Evolutionary conservation across 2,888 invertebrate species (phyloP).

Genomic region (Synergus itoensis): DNA sequence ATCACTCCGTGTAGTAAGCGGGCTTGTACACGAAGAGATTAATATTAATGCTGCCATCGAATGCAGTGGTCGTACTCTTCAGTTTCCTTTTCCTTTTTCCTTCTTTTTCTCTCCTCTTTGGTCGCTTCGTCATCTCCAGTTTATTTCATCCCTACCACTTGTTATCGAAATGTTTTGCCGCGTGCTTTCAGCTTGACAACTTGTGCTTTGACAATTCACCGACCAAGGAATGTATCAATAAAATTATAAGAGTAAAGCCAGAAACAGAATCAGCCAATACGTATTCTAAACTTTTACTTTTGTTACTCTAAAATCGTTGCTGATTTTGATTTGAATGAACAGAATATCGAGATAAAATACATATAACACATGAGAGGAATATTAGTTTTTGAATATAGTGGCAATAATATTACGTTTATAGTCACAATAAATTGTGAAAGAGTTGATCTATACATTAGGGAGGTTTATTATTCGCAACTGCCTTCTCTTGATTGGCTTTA

Average conservation of each 20-base stretch:
- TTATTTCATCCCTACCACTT: not conserved
- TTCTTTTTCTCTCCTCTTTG: slow-evolving; percentile 31
- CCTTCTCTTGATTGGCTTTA: not conserved
- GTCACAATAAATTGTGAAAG: not conserved
- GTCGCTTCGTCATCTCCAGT: slow-evolving; percentile 5
- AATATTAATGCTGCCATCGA: slow-evolving; percentile 38
- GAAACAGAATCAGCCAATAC: not conserved
- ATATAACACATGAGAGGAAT: not conserved
- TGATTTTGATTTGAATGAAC: no score
- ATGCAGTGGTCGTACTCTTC: slow-evolving; percentile 11
- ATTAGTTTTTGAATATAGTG: not conserved
- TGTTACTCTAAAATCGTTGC: no score
- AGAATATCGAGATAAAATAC: no score
- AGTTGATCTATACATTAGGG: not conserved
- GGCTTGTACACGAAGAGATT: not conserved
- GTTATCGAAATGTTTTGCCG: slow-evolving; percentile 54
- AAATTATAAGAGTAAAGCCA: slow-evolving; percentile 7
- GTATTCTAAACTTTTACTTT: not conserved
- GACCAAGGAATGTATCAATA: slow-evolving; percentile 17
- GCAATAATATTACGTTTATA: not conserved
- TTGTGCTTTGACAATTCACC: slow-evolving; percentile 2
- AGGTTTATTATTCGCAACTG: not conserved
- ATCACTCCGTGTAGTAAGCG: slow-evolving; percentile 1
- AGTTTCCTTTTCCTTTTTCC: slow-evolving; percentile 2
- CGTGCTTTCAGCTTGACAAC: slow-evolving; percentile 22